Conservation (phyloP, 2,113 vertebrate species). For the Empidonax alnorum region DNA sequence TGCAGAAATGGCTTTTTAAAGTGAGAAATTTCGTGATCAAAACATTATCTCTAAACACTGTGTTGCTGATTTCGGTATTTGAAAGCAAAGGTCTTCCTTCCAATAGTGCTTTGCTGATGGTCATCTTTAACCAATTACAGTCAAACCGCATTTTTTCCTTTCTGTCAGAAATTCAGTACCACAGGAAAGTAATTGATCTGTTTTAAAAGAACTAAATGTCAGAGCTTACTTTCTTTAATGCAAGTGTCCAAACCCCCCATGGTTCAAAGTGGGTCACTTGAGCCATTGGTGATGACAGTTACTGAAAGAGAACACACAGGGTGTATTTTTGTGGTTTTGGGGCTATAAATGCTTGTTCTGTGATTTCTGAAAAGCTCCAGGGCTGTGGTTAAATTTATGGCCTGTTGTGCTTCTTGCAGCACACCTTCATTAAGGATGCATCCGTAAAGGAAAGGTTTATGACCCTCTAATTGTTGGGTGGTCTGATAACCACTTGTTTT, state of each 20-base stretch:
- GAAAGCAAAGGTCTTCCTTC: neutral
- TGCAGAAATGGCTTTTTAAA: neutral
- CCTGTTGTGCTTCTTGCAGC: neutral
- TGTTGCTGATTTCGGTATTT: neutral
- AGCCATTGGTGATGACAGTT: neutral
- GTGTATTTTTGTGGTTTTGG: neutral
- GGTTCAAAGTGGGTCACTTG: neutral
- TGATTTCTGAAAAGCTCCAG: neutral
- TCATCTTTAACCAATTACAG: neutral
- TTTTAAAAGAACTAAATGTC: neutral
- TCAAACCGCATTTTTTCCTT: neutral
- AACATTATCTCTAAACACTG: neutral
- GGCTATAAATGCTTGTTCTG: neutral
- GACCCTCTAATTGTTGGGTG: neutral
- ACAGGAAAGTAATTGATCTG: neutral
- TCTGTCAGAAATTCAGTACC: neutral
- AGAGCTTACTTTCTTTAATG: neutral
- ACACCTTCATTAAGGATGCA: neutral
- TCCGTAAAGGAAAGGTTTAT: neutral
- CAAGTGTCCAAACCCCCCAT: neutral
- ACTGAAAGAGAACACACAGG: neutral
- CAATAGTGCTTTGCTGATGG: neutral
- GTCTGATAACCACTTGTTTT: neutral
- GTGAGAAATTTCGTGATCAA: neutral
- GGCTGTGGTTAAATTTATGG: neutral